Evolutionary conservation across 1,140 invertebrate genomes (phyloP).

Genomic region (Papilio polyxenes): DNA sequence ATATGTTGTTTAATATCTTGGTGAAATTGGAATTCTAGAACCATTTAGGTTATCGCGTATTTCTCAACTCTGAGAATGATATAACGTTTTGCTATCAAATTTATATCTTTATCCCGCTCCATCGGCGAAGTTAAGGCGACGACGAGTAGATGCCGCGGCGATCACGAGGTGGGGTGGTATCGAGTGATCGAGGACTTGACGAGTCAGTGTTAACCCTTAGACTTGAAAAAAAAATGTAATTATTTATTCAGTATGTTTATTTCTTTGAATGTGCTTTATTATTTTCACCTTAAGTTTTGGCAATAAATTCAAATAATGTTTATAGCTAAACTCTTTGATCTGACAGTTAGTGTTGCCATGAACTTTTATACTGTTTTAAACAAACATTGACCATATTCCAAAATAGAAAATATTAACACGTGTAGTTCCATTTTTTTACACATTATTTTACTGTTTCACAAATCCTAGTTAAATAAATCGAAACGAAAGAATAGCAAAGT

Average conservation of each 20-base stretch:
- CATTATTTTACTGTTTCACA: neutral
- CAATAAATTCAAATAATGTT: slow-evolving; percentile 6
- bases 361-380: neutral
- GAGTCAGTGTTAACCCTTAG: too few species aligned
- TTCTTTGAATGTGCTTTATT: neutral
- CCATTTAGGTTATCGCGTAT: too few species aligned
- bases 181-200: too few species aligned
- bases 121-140: too few species aligned
- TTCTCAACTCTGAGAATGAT: too few species aligned
- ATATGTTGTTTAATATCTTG: too few species aligned
- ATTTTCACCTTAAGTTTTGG: neutral
- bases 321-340: slow-evolving; percentile 8
- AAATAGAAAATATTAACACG: neutral
- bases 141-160: too few species aligned
- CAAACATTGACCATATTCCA: neutral
- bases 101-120: too few species aligned
- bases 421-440: too few species aligned
- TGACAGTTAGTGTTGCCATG: neutral
- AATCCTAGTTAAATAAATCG: neutral
- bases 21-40: too few species aligned
- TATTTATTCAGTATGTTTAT: neutral
- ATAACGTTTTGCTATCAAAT: too few species aligned
- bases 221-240: neutral
- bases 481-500: slow-evolving; percentile 2
- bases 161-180: too few species aligned